These are phyloP conservation scores for Novumbra hubbsi DNA, from an alignment of 2,797 vertebrate species.

Conservation along the genomic window DNA sequence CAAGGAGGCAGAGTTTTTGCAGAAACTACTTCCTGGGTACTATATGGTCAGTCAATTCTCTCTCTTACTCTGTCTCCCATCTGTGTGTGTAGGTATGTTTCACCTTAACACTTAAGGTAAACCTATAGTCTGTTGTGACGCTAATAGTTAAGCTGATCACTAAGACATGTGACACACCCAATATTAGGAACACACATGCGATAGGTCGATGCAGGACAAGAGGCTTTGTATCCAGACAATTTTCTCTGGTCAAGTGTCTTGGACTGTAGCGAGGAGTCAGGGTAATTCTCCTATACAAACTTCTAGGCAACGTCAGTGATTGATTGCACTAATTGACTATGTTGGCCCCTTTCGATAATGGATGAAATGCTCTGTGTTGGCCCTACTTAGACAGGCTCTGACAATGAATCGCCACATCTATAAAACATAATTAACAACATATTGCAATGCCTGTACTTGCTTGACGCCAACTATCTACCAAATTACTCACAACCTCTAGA, in stretches of 20 bases:
- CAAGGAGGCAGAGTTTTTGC: slow-evolving; percentile 96
- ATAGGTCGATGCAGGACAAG: neutral
- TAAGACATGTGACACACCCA: slow-evolving; percentile 1
- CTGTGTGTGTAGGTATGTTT: slow-evolving; percentile 33
- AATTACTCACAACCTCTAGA: no score
- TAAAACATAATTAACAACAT: no score
- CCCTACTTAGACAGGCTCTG: no score
- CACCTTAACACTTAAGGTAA: slow-evolving; percentile 32
- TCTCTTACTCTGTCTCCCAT: neutral
- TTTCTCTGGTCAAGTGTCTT: slow-evolving; percentile 48
- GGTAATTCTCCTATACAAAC: no score
- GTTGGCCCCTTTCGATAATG: no score
- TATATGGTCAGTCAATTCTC: slow-evolving; percentile 84
- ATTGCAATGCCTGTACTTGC: no score
- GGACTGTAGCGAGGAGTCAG: neutral
- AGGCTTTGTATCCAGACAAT: slow-evolving; percentile 13
- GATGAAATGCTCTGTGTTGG: no score
- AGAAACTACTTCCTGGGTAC: slow-evolving; percentile 96
- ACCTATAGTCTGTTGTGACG: slow-evolving; percentile 32
- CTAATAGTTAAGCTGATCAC: neutral
- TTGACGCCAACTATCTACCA: no score
- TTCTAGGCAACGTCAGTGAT: no score
- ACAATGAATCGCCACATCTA: no score
- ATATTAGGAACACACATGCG: neutral
- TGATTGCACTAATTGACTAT: no score